These are phyloP conservation scores for Pseudorectes ferrugineus DNA, from an alignment of 2,113 vertebrate species.

Conservation along the genomic window DNA sequence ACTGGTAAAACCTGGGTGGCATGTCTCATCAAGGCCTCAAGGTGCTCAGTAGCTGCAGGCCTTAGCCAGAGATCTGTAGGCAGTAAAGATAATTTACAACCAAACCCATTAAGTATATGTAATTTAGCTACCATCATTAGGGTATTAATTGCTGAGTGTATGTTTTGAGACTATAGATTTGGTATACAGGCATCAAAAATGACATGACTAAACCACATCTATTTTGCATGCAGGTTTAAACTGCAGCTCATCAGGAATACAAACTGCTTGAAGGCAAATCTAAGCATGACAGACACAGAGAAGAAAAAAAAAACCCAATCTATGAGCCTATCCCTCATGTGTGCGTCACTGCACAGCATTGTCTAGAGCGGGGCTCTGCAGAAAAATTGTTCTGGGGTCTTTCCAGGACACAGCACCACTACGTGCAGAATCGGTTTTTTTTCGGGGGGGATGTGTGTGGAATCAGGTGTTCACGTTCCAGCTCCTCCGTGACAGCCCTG, in stretches of 20 bases:
- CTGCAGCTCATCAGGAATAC: neutral
- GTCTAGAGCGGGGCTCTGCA: neutral
- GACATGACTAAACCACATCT: neutral
- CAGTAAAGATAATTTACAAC: neutral
- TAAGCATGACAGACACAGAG: neutral
- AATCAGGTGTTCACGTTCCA: neutral
- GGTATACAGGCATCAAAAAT: neutral
- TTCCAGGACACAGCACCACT: neutral
- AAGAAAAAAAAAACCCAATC: neutral
- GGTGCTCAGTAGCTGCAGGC: neutral
- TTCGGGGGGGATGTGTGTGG: too few species aligned
- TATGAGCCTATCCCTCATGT: neutral
- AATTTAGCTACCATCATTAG: neutral
- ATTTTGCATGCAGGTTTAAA: neutral
- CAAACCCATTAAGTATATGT: neutral
- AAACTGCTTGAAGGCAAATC: constrained; percentile 6
- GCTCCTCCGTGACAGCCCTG: neutral
- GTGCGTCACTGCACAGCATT: neutral
- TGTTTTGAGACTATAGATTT: neutral
- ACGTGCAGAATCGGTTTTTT: neutral
- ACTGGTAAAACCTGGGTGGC: rapidly evolving
- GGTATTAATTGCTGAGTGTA: neutral
- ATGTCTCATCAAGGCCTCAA: neutral
- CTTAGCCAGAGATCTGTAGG: neutral
- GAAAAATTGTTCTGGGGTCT: neutral